These are phyloP conservation scores for Calidris pugnax DNA, from an alignment of 2,113 vertebrate genomes.

Conservation along the genomic window DNA sequence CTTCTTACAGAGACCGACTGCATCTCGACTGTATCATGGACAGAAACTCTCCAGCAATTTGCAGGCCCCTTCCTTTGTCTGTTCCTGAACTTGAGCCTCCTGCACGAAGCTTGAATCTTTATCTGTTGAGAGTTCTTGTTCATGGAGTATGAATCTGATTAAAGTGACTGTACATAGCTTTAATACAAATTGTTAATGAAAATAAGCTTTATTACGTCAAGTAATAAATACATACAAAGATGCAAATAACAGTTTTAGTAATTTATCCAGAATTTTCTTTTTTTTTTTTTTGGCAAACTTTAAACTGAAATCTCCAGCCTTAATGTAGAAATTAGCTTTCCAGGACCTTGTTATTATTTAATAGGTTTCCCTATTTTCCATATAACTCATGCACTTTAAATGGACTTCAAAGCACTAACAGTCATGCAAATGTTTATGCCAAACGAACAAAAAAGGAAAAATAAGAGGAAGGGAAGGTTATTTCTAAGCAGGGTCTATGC, in stretches of 20 bases:
- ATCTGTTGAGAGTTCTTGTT: neutral
- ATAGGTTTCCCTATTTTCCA: constrained; percentile 76
- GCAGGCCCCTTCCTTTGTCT: neutral
- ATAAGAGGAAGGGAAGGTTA: constrained; percentile 16
- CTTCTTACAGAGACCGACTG: fast-evolving
- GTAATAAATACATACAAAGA: constrained; percentile 99
- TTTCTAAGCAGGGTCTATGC: constrained; percentile 62
- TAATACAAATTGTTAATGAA: constrained; percentile 86
- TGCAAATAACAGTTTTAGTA: constrained; percentile 89
- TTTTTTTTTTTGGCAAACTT: constrained; percentile 70
- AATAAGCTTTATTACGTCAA: constrained; percentile 99
- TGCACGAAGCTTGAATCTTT: neutral
- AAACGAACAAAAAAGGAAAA: constrained; percentile 57
- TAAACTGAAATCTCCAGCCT: constrained; percentile 71
- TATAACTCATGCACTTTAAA: constrained; percentile 87
- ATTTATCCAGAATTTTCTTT: constrained; percentile 72
- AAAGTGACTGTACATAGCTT: constrained; percentile 36
- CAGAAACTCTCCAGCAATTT: neutral
- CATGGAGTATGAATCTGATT: neutral
- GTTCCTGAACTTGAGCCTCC: neutral
- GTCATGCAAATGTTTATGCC: constrained; percentile 81
- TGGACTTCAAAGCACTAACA: constrained; percentile 76
- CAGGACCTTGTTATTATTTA: constrained; percentile 47
- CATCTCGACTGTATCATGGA: neutral
- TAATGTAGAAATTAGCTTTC: constrained; percentile 51